Conservation (phyloP, 2,888 invertebrate species). For the Cyaniris semiargus region DNA sequence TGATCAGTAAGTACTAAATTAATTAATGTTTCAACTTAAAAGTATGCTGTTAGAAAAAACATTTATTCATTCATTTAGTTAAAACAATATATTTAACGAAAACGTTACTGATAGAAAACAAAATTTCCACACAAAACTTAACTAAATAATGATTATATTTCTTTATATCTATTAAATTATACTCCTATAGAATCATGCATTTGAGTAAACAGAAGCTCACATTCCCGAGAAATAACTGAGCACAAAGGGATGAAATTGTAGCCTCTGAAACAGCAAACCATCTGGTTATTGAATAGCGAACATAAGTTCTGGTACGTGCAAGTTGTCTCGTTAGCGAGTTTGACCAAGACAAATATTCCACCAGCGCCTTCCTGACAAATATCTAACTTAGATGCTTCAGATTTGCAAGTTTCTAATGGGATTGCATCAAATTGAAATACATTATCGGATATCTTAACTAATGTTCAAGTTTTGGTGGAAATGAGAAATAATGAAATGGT, state of each 20-base stretch:
- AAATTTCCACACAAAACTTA: too few species aligned
- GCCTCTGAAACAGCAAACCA: constrained; percentile 9
- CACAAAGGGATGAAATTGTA: constrained; percentile 17
- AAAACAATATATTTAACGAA: too few species aligned
- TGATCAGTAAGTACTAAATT: too few species aligned
- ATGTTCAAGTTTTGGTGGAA: not conserved
- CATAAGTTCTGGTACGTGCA: constrained; percentile 38
- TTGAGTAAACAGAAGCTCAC: not conserved
- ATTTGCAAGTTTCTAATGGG: constrained; percentile 18
- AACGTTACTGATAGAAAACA: too few species aligned
- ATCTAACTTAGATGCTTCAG: constrained; percentile 7
- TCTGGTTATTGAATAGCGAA: constrained; percentile 22
- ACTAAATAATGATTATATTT: too few species aligned
- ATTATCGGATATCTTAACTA: not conserved
- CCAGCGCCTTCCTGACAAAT: constrained; percentile 20
- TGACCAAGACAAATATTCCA: constrained; percentile 33
- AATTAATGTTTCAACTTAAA: too few species aligned
- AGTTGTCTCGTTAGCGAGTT: constrained; percentile 46
- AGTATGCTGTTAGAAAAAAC: too few species aligned
- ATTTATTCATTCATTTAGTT: too few species aligned
- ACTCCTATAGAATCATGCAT: not conserved
- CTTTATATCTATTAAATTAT: not conserved
- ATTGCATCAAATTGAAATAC: constrained; percentile 13
- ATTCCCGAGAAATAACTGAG: not conserved
- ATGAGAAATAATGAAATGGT: not conserved